Evolutionary conservation across 2,113 vertebrate genomes (phyloP).

Genomic region (Sinocyclocheilus maitianheensis): DNA sequence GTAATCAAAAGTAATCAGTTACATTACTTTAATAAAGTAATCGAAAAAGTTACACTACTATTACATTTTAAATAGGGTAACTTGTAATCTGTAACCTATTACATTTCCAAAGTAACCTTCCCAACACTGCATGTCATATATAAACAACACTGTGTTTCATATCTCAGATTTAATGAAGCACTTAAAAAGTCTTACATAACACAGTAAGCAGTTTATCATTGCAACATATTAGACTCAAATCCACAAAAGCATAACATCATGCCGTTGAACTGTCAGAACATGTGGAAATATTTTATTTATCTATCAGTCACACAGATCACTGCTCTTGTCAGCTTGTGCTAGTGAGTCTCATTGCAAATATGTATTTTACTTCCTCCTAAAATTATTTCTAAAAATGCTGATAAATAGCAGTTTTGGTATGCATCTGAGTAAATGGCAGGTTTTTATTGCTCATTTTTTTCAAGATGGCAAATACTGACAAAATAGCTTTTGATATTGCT

Average conservation of each 20-base stretch:
- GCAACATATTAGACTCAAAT: background rate
- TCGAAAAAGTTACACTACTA: too few species aligned
- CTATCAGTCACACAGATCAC: background rate
- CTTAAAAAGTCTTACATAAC: slow-evolving; percentile 16
- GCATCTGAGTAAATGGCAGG: background rate
- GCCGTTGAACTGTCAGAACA: slow-evolving; percentile 2
- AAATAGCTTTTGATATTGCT: background rate
- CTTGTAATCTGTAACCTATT: too few species aligned
- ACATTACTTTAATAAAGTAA: too few species aligned
- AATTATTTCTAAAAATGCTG: background rate
- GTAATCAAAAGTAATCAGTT: too few species aligned
- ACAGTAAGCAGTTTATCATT: background rate
- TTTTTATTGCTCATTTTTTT: background rate
- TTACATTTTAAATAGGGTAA: too few species aligned
- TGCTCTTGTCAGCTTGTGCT: background rate
- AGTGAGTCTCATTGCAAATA: background rate
- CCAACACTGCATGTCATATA: too few species aligned
- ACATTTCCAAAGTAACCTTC: too few species aligned
- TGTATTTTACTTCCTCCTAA: background rate
- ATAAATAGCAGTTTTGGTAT: background rate
- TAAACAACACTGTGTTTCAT: background rate
- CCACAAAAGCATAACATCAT: background rate
- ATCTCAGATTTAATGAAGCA: background rate
- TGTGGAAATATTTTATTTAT: background rate
- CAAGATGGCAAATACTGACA: background rate